Base-by-base conservation (phyloP, 2,797 vertebrate species). In the Silurus aristotelis region DNA sequence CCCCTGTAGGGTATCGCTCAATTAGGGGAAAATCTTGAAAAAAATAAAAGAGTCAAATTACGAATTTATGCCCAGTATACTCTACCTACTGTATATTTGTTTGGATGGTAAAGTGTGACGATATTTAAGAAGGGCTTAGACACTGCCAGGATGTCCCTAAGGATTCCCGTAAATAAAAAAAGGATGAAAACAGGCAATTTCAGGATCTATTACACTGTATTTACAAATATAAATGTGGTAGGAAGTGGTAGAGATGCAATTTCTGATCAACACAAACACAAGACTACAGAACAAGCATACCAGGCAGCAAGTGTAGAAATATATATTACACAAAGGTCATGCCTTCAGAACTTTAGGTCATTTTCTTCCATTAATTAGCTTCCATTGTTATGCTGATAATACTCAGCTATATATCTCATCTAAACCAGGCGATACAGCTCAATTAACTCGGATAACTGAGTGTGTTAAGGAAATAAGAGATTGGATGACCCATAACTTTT, bases 261-360 rank as follows among this genome's bases (percentile, higher is more conserved):
- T 78, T 78, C 27, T 13, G 58, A 78, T 61, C 31, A 63, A 63
- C 27, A 55, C n/a, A 46, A 61, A 60, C 56, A 60, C 6, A 77
- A 77, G 17, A 60, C 27, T 77, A 27, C 27, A 78, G 38, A 78
- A 61, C 31, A 61, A 78, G 58, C 31, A 61, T 13, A 79, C n/a
- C 58, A 22, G 43, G 19, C 12, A 46, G 58, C 58, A 46, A 61
- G 31, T 79, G 76, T 79, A 10, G 19, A 79, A 79, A 79, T 38
- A 63, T 61, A 13, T 27, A 79, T 79, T 79, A 79, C 31, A n/a
- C 20, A 46, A 43, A 61, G 76, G 13, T 64, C 75, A 38, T 12
- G 56, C 27, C 56, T 78, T 22, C 43, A 3, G 6, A 63, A 27
- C 20, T 79, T 14, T 22, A 61, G 19, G 58, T 61, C 25, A 43